Percentiles rank a stretch among this genome's conserved stretches.
These are phyloP conservation scores for Hydrotaea cyrtoneurina DNA, from an alignment of 2,888 invertebrate species.

Conservation along the genomic window DNA sequence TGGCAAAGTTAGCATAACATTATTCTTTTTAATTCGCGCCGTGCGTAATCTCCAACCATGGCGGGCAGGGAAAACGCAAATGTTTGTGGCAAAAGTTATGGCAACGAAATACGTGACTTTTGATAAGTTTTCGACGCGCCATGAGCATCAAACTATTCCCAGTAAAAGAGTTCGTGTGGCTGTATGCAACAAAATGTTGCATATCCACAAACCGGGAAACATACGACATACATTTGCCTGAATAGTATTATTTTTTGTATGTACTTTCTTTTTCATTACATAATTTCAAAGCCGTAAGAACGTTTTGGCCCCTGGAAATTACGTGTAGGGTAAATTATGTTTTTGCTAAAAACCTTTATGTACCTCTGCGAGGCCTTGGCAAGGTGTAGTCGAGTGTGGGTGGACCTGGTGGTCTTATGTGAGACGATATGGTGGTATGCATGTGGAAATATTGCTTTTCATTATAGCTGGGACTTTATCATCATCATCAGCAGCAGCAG, in stretches of 20 bases:
- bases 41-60: background rate
- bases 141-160: background rate
- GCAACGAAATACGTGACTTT: conserved; percentile 26
- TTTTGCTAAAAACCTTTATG: conserved; percentile 16
- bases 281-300: background rate
- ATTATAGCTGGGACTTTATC: background rate
- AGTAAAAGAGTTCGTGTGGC: background rate
- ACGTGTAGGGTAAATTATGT: conserved; percentile 22
- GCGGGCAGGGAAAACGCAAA: background rate
- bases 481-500: background rate
- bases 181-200: conserved; percentile 2
- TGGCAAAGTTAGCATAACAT: background rate
- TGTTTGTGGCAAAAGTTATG: conserved; percentile 7
- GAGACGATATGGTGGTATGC: background rate
- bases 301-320: background rate
- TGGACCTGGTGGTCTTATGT: background rate
- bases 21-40: background rate
- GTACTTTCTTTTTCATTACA: background rate
- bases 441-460: background rate
- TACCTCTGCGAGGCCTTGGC: background rate
- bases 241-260: background rate
- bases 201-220: background rate
- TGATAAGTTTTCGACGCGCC: background rate
- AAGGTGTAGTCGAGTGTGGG: background rate
- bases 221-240: conserved; percentile 1